A percentile compares a stretch with the other conserved stretches of the same genome.
Evolutionary conservation across 2,113 vertebrate species (phyloP).

Genomic region (Choloepus hoffmanni): DNA sequence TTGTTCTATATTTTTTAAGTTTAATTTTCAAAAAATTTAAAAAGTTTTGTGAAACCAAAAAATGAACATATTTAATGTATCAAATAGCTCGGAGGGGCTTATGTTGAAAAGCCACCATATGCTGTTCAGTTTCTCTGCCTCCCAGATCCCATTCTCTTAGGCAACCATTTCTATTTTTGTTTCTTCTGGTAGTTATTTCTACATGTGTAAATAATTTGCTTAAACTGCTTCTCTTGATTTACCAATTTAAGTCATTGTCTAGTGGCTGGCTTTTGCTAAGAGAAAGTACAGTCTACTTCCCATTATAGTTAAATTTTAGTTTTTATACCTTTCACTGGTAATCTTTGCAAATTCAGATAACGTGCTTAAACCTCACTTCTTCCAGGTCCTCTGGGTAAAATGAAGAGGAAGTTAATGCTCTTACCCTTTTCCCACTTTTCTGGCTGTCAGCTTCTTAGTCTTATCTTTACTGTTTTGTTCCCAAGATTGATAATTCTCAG

Average conservation of each 20-base stretch:
- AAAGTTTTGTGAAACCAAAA: neutral
- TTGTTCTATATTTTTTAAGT: neutral
- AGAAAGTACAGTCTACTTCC: neutral
- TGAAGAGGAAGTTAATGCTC: rapidly evolving
- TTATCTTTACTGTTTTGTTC: neutral
- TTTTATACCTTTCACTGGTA: neutral
- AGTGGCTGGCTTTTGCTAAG: neutral
- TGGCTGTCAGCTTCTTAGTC: neutral
- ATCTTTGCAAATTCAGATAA: no score
- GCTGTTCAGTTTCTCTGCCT: neutral
- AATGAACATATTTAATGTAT: neutral
- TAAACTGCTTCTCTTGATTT: conserved; percentile 50
- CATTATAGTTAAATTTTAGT: neutral
- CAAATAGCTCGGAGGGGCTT: neutral
- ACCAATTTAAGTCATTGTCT: neutral
- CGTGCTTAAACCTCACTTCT: neutral
- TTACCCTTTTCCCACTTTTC: neutral
- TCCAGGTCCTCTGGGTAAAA: neutral
- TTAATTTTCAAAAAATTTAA: neutral
- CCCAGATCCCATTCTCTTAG: neutral
- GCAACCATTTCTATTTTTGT: neutral
- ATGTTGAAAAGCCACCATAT: neutral
- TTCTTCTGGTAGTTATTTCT: conserved; percentile 16
- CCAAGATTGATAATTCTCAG: neutral
- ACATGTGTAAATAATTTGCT: neutral